phyloP scores from a whole-genome alignment of 2,797 vertebrate genomes.

The Pipistrellus pipistrellus region DNA sequence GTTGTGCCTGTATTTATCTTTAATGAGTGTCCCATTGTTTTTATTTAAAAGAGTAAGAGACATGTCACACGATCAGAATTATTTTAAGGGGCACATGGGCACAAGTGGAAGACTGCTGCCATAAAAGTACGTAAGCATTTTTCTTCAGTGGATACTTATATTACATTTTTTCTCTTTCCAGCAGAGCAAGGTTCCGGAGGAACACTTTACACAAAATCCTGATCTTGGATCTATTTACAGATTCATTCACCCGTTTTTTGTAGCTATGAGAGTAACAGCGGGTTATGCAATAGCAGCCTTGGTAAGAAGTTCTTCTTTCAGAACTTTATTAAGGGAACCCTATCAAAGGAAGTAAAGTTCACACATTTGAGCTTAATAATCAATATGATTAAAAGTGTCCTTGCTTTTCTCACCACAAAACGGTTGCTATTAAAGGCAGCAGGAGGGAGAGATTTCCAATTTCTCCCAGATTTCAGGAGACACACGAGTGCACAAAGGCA shows the following conservation, averaged over 20 bases:
- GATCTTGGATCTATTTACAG: conserved; percentile 98
- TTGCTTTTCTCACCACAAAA: too few species aligned
- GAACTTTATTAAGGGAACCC: too few species aligned
- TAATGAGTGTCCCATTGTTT: background rate
- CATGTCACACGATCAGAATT: background rate
- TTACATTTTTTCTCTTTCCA: conserved; percentile 85
- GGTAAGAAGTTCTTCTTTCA: too few species aligned
- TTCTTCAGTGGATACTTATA: conserved; percentile 43
- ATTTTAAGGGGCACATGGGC: background rate
- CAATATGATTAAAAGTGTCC: too few species aligned
- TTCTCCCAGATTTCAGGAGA: too few species aligned
- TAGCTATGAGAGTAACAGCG: conserved; percentile 92
- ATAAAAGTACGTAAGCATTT: background rate
- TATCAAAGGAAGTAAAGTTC: too few species aligned
- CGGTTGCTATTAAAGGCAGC: too few species aligned
- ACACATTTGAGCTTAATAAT: too few species aligned
- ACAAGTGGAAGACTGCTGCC: background rate
- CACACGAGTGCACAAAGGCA: background rate
- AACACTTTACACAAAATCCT: conserved; percentile 93
- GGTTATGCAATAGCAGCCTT: too few species aligned
- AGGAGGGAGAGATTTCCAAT: too few species aligned
- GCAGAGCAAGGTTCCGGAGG: conserved; percentile 95
- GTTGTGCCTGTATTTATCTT: background rate
- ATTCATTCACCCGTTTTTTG: conserved; percentile 96
- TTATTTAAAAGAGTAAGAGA: conserved; percentile 1